Base-by-base conservation (phyloP, 1,140 invertebrate genomes). In the Zaprionus capensis region DNA sequence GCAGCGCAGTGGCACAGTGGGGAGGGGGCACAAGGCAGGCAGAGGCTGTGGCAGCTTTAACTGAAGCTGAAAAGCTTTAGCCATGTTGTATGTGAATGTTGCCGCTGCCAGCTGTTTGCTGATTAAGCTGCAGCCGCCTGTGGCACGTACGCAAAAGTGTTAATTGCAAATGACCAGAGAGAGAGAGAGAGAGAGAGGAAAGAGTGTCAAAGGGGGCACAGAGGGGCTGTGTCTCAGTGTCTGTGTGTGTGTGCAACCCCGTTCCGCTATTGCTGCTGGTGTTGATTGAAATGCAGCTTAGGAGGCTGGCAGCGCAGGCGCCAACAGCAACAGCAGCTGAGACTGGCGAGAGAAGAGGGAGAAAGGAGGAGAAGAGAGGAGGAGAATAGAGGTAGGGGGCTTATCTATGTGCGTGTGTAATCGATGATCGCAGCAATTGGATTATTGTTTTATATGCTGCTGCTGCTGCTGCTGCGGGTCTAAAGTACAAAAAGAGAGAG, bases 131-230 rank as follows among this genome's bases (percentile, higher is more conserved):
- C 78, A 70, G 55, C 62, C 69, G 73, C 66, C 80, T 75, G 84
- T 80, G 78, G 85, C 84, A 88, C 84, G 84, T 90, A 88, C 85
- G 74, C 85, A 79, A 85, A 90, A 88, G 85, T 88, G 84, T 90
- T 88, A 88, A 88, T 88, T 88, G 84, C 84, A 90, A 88, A 87
- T 86, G 83, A 88, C 79, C 77, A 78, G 82, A 70, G 61, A 57
- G 58, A 55, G 26, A 44, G n/a, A 17, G n/a, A 3, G 34, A 62
- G 24, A 6, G 38, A 44, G 57, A 36, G 36, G 38, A 20, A 22
- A 5, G 41, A 31, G 36, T 20, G 36, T 34, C 12, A 12, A 28
- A 17, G 22, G 41, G 70, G 17, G 34, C 31, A 34, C 31, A 34
- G 31, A 34, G 31, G 31, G 28, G 28, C 7, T 9, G 7, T 9